Evolutionary conservation across 1,140 invertebrate genomes (phyloP).

Genomic region (Acromyrmex heyeri): DNA sequence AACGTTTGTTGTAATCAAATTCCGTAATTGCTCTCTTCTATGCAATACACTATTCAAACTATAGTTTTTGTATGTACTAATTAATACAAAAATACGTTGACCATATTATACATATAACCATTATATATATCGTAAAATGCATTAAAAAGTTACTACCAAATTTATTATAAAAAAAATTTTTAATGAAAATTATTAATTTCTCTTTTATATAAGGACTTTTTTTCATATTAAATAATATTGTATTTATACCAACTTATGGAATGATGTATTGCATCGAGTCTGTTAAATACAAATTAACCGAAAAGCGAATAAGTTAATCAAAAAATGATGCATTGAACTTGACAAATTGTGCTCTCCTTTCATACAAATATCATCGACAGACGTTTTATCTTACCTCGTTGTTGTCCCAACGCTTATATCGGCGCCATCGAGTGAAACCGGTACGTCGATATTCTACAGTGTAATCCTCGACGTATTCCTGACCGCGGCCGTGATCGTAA

Average conservation of each 20-base stretch:
- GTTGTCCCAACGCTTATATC: constrained; percentile 89
- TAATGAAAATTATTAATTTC: not conserved
- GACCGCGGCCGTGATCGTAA: constrained; percentile 92
- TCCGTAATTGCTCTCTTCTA: constrained; percentile 26
- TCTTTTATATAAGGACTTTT: not conserved
- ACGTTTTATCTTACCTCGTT: constrained; percentile 88
- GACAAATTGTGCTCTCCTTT: constrained; percentile 9
- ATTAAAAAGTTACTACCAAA: not conserved
- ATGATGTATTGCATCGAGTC: not conserved
- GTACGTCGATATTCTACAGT: constrained; percentile 92
- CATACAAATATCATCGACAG: constrained; percentile 16
- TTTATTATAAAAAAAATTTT: not conserved
- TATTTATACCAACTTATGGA: not conserved
- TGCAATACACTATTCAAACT: not conserved
- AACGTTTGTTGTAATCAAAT: constrained; percentile 42
- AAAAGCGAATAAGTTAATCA: not conserved
- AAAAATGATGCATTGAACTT: not conserved
- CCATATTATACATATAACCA: not conserved
- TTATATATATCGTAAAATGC: not conserved
- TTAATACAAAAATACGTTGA: constrained; percentile 16
- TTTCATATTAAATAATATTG: not conserved
- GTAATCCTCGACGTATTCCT: constrained; percentile 92
- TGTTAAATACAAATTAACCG: not conserved
- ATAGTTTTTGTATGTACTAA: not conserved
- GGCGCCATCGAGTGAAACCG: constrained; percentile 88